Evolutionary conservation across 2,797 vertebrate genomes (phyloP), one percentile per base, ranked within the genome.

Genomic region (Lateolabrax maculatus): DNA sequence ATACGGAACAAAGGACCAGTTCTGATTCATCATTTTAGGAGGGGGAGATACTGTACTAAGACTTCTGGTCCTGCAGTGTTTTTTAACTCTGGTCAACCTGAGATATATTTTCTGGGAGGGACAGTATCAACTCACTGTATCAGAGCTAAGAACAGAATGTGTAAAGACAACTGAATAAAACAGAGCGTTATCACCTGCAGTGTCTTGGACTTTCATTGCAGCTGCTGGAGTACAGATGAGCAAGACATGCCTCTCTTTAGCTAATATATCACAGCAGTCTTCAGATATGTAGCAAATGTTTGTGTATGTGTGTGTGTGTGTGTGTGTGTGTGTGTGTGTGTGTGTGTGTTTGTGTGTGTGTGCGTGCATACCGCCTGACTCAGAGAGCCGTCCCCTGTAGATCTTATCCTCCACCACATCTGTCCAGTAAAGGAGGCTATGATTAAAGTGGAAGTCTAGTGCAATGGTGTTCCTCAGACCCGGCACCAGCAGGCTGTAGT

Each of bases 361-460:
- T 65, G 44, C 58, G 68, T 10, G 5, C 77, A 8, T 96, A 99
- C 98, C 98, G 90, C 97, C 98, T 44, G 93, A 95, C 77, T 99
- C 97, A 5, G 98, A 98, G 75, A 99, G 97, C 52, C 95, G 96
- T 71, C 98, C 98, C 81, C 98, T 94, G 92, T 99, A 99, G 95
- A 99, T 99, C 95, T 99, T 98, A 94, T 99, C 98, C 89, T 99
- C 98, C 77, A 99, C 98, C 90, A 99, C 98, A 84, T 99, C 98
- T 37, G 98, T 99, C 98, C 98, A 99, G 92, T 99, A 99, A 13
- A 99, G 96, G 66, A 99, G 96, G 89, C 97, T 98, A 87, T 92
- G 97, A 93, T 94, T 97, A 92, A 99, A 99, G 89, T 99, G 98
- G 92, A 99, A 99, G 95, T 99, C 98, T 67, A 99, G 95, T 3